Conservation (phyloP, 2,113 vertebrate species). For the Oxyruncus cristatus region DNA sequence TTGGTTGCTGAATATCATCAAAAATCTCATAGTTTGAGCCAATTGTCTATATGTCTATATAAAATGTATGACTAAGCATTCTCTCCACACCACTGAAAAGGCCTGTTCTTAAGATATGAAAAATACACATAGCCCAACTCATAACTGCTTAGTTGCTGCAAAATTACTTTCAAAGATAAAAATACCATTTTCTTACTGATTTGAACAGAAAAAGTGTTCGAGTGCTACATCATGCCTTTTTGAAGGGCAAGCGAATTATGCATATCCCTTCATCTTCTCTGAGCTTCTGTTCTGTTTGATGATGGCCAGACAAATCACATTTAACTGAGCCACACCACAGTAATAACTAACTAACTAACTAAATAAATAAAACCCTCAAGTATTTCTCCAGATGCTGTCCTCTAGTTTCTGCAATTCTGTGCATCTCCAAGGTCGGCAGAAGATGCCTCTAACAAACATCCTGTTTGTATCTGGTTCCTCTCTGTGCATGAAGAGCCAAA, state of each 20-base stretch:
- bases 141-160: not conserved
- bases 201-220: not conserved
- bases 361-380: not conserved
- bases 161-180: not conserved
- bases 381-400: slow-evolving; percentile 20
- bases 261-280: not conserved
- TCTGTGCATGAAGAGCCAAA: not conserved
- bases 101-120: not conserved
- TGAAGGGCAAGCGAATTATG: not conserved
- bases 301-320: not conserved
- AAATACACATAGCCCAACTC: not conserved
- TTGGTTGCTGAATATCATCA: not conserved
- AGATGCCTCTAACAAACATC: slow-evolving; percentile 32
- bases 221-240: not conserved
- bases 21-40: not conserved
- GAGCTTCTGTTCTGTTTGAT: not conserved
- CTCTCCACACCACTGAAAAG: not conserved
- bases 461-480: slow-evolving; percentile 7
- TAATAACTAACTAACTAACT: not conserved
- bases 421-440: not conserved
- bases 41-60: not conserved
- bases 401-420: slow-evolving; percentile 36
- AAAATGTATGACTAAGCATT: not conserved
- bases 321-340: not conserved
- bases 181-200: not conserved